These are phyloP conservation scores for Leptinotarsa texana DNA, from an alignment of 1,140 invertebrate species.

Conservation along the genomic window DNA sequence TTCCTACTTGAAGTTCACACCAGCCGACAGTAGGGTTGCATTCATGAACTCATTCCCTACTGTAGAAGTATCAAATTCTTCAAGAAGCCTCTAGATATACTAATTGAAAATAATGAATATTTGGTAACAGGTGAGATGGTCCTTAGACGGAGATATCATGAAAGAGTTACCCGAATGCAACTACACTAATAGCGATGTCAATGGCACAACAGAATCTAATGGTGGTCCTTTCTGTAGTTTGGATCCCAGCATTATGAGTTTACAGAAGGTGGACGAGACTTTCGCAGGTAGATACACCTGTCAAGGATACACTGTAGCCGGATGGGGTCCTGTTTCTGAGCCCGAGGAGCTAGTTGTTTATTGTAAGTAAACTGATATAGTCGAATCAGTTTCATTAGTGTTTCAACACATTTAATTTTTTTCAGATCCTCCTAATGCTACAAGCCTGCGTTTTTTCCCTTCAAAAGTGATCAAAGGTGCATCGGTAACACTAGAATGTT, in stretches of 20 bases:
- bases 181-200: constrained; percentile 57
- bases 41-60: too few species aligned
- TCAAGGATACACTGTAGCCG: constrained; percentile 81
- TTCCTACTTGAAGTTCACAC: too few species aligned
- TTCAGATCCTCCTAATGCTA: constrained; percentile 48
- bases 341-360: constrained; percentile 75
- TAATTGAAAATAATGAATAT: too few species aligned
- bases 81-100: too few species aligned
- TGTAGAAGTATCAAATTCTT: too few species aligned
- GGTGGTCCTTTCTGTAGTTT: constrained; percentile 71
- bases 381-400: not conserved
- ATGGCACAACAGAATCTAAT: constrained; percentile 43
- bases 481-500: constrained; percentile 76
- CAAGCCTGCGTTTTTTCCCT: constrained; percentile 59
- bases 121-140: constrained; percentile 62
- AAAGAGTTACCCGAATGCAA: constrained; percentile 84
- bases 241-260: constrained; percentile 79
- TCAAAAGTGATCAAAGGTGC: constrained; percentile 77
- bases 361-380: constrained; percentile 63
- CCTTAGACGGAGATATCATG: constrained; percentile 77
- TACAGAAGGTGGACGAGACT: constrained; percentile 78
- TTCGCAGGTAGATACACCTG: constrained; percentile 94
- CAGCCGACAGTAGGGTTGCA: too few species aligned
- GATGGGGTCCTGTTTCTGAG: constrained; percentile 77
- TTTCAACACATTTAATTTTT: not conserved